phyloP scores from a whole-genome alignment of 2,113 vertebrate genomes.

The Camelus dromedarius region DNA sequence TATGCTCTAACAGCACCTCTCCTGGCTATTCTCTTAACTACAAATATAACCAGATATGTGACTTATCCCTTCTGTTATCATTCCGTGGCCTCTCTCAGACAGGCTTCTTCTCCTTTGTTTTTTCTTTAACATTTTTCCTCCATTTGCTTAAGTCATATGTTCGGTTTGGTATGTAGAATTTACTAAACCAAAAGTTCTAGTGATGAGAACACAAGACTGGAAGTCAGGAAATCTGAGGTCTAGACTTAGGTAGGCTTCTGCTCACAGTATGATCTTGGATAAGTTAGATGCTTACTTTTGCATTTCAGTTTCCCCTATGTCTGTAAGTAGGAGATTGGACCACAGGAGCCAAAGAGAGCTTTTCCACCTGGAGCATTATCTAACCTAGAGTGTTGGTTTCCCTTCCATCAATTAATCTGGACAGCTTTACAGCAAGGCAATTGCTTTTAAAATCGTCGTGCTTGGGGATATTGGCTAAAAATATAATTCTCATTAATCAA shows the following conservation, averaged over 20 bases:
- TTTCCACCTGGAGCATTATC: not conserved
- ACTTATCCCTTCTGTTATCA: not conserved
- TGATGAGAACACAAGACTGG: not conserved
- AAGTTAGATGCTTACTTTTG: not conserved
- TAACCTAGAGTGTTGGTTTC: not conserved
- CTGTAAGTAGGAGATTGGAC: not conserved
- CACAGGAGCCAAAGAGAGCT: not conserved
- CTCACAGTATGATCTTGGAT: not conserved
- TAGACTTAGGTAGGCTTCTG: not conserved
- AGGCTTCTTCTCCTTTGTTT: not conserved
- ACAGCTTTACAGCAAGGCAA: not conserved
- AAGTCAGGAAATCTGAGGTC: not conserved
- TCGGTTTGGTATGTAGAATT: not conserved
- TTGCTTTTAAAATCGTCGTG: not conserved
- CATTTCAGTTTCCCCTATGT: not conserved
- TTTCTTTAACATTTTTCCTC: not conserved
- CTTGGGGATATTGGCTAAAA: not conserved
- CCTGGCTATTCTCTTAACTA: not conserved
- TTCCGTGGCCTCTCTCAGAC: not conserved
- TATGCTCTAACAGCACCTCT: not conserved
- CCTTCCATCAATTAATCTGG: not conserved
- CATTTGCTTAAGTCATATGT: not conserved
- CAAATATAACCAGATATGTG: not conserved
- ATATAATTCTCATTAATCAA: slow-evolving; percentile 2
- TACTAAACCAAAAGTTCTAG: not conserved